Evolutionary conservation across 30 jellyfish, hydroid and myxozoan genomes (phyloP), one percentile per base, ranked within the genome.

Genomic region (Catostylus mosaicus): DNA sequence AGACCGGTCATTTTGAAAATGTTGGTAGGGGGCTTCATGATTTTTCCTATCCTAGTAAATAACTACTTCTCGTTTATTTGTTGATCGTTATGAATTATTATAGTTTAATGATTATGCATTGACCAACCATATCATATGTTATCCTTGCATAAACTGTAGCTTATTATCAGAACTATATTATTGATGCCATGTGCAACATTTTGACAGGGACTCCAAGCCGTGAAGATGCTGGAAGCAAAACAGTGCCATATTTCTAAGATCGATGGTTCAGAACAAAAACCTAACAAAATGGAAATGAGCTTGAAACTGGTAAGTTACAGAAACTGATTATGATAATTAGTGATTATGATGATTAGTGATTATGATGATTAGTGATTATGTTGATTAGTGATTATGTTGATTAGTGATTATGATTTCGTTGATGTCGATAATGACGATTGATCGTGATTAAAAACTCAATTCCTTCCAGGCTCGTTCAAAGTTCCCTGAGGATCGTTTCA

Each of bases 401-500:
- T n/a, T n/a, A n/a, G n/a, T n/a, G n/a, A n/a, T n/a, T n/a, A n/a
- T n/a, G n/a, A n/a, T n/a, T n/a, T n/a, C n/a, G n/a, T n/a, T n/a
- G n/a, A n/a, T n/a, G n/a, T n/a, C n/a, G n/a, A n/a, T n/a, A n/a
- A n/a, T n/a, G n/a, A n/a, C n/a, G n/a, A n/a, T n/a, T n/a, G n/a
- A n/a, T 6, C 56, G 16, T 6, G 56, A 6, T 6, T 6, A 43
- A 43, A 43, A 23, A 20, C 12, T 40, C 40, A 1, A 14, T 40
- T 1, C 66, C 22, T 46, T 69, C 32, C 34, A 74, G 85, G 51
- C 75, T 2, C 30, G 52, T 1, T 32, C 63, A 20, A 66, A 66
- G 8, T 50, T 74, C 56, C 85, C 85, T 0, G 54, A 36, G 18
- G 75, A 74, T 1, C 62, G 85, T 14, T 52, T 50, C 85, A 48